These are phyloP conservation scores for Nestor notabilis DNA, from an alignment of 2,113 vertebrate genomes.

Conservation along the genomic window DNA sequence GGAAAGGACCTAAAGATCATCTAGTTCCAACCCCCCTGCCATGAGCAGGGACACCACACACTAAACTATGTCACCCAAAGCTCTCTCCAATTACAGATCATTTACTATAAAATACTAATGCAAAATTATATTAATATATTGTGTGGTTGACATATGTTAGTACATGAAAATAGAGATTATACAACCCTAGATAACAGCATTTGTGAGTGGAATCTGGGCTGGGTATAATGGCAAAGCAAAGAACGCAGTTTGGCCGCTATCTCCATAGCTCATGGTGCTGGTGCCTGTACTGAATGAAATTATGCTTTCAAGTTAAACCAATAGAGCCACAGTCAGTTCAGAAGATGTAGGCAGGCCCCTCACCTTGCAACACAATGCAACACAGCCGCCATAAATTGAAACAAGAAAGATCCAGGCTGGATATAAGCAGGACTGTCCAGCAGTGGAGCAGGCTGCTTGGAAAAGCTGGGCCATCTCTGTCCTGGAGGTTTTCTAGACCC, in stretches of 20 bases:
- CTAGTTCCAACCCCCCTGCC: too few species aligned
- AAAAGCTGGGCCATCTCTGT: background rate
- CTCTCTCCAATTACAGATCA: background rate
- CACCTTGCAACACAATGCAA: background rate
- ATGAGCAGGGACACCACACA: too few species aligned
- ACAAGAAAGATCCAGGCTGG: background rate
- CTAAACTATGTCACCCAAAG: too few species aligned
- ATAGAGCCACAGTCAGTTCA: background rate
- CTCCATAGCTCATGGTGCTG: background rate
- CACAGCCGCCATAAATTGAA: fast-evolving
- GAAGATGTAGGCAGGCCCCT: background rate
- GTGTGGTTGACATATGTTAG: background rate
- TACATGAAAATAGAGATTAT: background rate
- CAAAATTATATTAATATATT: background rate
- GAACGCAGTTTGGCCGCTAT: background rate
- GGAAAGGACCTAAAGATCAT: too few species aligned
- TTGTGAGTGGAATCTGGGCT: background rate
- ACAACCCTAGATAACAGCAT: background rate
- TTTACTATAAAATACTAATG: background rate
- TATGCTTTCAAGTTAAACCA: background rate
- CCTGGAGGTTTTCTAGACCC: background rate
- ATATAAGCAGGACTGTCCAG: background rate
- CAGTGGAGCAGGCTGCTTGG: background rate
- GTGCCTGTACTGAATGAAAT: background rate
- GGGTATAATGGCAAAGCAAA: background rate